These are phyloP conservation scores for Ictalurus punctatus DNA, from an alignment of 2,113 vertebrate species.

Conservation along the genomic window DNA sequence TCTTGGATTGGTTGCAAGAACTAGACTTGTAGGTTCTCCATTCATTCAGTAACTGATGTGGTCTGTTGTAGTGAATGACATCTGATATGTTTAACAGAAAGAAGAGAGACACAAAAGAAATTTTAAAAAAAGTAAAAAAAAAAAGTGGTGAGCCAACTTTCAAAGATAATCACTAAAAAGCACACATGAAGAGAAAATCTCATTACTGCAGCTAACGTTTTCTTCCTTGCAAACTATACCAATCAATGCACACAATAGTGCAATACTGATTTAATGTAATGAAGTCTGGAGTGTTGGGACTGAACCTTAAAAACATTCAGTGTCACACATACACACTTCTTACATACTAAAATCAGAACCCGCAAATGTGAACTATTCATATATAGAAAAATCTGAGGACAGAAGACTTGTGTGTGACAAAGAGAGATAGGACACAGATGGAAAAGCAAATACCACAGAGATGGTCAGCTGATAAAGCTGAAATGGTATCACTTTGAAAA, in stretches of 20 bases:
- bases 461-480: background rate
- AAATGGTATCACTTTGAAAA: constrained; percentile 28
- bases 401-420: background rate
- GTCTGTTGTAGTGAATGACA: background rate
- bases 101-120: background rate
- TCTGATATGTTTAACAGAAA: background rate
- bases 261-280: constrained; percentile 31
- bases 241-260: constrained; percentile 30
- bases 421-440: background rate
- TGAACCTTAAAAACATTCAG: background rate
- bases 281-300: constrained; percentile 9
- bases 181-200: background rate
- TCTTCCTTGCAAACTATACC: background rate
- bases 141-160: background rate
- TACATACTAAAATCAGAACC: constrained; percentile 24
- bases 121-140: background rate
- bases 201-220: background rate
- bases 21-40: background rate
- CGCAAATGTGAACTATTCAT: background rate
- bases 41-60: background rate
- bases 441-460: constrained; percentile 1
- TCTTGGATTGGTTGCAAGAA: background rate
- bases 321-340: constrained; percentile 7
- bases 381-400: constrained; percentile 13
- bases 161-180: background rate